phyloP scores from a whole-genome alignment of 2,797 vertebrate genomes.

The Rhinogobio ventralis region DNA sequence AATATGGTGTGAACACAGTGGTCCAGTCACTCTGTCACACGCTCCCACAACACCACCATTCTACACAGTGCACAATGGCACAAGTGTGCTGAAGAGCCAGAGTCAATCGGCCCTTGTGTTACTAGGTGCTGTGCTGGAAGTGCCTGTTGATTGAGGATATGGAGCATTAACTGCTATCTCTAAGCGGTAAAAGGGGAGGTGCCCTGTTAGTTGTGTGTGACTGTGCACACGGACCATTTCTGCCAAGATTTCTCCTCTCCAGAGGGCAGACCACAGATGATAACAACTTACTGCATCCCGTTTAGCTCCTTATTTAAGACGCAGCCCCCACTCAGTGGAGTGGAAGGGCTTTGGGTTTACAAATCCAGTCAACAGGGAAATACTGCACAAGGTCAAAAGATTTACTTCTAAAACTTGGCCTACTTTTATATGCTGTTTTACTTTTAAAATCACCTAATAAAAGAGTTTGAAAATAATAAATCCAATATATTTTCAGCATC shows the following conservation, averaged over 20 bases:
- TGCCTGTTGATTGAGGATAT: constrained; percentile 31
- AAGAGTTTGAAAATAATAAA: not conserved
- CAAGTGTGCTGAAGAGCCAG: constrained; percentile 66
- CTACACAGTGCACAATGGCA: constrained; percentile 66
- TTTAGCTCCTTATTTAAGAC: constrained; percentile 24
- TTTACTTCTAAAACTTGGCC: not conserved
- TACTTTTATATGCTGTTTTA: constrained; percentile 2
- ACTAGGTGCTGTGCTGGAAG: constrained; percentile 39
- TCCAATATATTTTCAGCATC: constrained; percentile 11
- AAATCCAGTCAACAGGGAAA: constrained; percentile 10
- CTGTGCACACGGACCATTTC: constrained; percentile 32
- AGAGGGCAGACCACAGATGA: constrained; percentile 27
- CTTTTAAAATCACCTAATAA: constrained; percentile 1
- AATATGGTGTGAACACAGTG: constrained; percentile 64
- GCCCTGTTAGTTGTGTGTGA: constrained; percentile 36
- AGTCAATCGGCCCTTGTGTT: constrained; percentile 53
- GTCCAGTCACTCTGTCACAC: constrained; percentile 55
- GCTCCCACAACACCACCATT: constrained; percentile 69
- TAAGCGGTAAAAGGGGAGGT: not conserved
- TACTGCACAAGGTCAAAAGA: constrained; percentile 15
- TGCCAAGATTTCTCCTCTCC: constrained; percentile 14
- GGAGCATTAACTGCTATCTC: constrained; percentile 15
- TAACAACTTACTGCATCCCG: constrained; percentile 40
- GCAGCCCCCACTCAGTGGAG: not conserved
- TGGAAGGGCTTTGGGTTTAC: constrained; percentile 19